Conservation (phyloP, 1,140 invertebrate genomes). For the Hesperophylax magnus region DNA sequence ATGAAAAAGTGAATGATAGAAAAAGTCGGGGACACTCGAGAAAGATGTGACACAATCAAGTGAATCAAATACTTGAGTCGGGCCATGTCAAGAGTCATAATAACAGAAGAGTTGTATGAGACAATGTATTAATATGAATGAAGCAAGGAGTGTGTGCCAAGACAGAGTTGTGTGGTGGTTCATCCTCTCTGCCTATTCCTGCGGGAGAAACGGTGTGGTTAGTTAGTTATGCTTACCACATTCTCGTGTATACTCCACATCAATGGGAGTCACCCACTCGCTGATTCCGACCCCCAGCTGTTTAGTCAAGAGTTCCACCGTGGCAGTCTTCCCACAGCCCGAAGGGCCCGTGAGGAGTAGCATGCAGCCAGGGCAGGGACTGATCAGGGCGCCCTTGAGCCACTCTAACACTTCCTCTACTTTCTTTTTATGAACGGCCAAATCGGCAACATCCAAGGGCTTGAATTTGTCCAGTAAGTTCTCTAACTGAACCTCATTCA, state of each 20-base stretch:
- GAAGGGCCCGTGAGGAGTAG: constrained; percentile 80
- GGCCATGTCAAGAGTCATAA: too few relatives aligned
- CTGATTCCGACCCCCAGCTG: constrained; percentile 73
- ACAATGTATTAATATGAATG: too few relatives aligned
- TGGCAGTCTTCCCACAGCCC: constrained; percentile 80
- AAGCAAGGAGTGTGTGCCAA: too few relatives aligned
- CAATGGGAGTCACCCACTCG: constrained; percentile 83
- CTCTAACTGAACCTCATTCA: constrained; percentile 3
- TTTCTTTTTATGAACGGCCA: constrained; percentile 76
- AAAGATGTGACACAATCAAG: too few relatives aligned
- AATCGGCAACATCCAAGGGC: constrained; percentile 69
- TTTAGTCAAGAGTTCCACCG: constrained; percentile 73
- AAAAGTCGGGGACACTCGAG: too few relatives aligned
- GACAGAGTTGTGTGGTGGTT: too few relatives aligned
- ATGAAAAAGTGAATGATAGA: too few relatives aligned
- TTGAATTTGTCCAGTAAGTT: constrained; percentile 70
- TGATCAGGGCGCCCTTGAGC: constrained; percentile 64
- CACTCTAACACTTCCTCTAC: constrained; percentile 74
- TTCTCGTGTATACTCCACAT: constrained; percentile 67
- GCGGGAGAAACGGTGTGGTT: too few relatives aligned
- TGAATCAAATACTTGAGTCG: too few relatives aligned
- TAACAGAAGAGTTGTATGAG: too few relatives aligned
- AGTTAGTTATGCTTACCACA: constrained; percentile 60
- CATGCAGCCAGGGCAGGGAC: constrained; percentile 68
- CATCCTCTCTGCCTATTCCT: too few relatives aligned